Conservation (phyloP, 37 sponge, comb jelly and placozoan genomes). For the Trichoplax adhaerens region DNA sequence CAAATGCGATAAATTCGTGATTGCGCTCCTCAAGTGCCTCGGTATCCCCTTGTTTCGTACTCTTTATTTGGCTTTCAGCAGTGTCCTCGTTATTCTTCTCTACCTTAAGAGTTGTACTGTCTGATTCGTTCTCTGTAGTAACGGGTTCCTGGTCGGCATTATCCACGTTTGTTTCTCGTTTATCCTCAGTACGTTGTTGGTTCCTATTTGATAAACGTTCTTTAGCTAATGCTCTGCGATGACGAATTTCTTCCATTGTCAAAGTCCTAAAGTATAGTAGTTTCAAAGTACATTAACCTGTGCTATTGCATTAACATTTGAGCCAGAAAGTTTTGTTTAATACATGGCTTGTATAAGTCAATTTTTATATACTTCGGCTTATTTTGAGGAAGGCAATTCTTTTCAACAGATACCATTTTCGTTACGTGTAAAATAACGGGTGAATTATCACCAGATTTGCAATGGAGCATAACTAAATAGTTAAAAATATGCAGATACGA, state of each 20-base stretch:
- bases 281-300: too few relatives aligned
- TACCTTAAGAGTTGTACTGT: not conserved
- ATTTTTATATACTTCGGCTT: constrained; percentile 41
- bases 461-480: constrained; percentile 43
- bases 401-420: constrained; percentile 64
- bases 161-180: too few relatives aligned
- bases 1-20: constrained; percentile 38
- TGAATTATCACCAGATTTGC: constrained; percentile 19
- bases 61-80: not conserved
- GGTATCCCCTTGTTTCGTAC: not conserved
- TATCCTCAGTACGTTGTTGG: too few relatives aligned
- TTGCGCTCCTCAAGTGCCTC: constrained; percentile 2
- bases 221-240: too few relatives aligned
- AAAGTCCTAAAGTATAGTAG: too few relatives aligned
- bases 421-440: constrained; percentile 74
- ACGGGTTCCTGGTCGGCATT: too few relatives aligned
- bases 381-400: constrained; percentile 27
- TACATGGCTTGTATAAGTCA: not conserved
- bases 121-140: not conserved
- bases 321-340: not conserved
- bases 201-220: too few relatives aligned
- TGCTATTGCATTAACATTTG: too few relatives aligned
- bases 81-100: constrained; percentile 5
- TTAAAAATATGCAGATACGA: not conserved
- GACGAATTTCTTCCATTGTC: too few relatives aligned